Evolutionary conservation across 2,113 vertebrate genomes (phyloP).

Genomic region (Pitta sordida): DNA sequence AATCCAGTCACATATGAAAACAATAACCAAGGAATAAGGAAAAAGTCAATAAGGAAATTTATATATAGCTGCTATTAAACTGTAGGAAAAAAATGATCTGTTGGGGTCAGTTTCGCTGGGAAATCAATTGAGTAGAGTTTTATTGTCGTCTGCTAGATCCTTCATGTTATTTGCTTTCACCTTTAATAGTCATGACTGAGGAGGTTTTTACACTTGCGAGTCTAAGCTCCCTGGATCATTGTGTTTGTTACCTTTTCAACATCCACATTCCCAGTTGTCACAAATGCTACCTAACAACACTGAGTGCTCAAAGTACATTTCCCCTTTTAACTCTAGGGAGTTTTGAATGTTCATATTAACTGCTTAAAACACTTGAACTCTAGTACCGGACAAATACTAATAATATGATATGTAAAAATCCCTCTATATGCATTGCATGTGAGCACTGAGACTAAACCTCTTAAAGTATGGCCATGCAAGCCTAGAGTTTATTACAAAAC

Average conservation of each 20-base stretch:
- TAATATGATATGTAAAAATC: neutral
- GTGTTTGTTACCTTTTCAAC: constrained; percentile 54
- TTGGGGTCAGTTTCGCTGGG: constrained; percentile 29
- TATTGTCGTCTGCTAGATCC: constrained; percentile 19
- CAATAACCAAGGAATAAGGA: constrained; percentile 36
- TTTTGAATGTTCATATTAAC: neutral
- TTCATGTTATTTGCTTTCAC: constrained; percentile 45
- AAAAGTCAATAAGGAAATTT: constrained; percentile 56
- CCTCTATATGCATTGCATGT: neutral
- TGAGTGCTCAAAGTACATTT: neutral
- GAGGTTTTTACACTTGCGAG: constrained; percentile 39
- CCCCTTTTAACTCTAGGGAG: neutral
- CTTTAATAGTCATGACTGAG: constrained; percentile 33
- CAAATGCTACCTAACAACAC: constrained; percentile 15
- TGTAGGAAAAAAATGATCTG: constrained; percentile 41
- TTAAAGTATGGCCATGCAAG: neutral
- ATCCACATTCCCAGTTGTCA: constrained; percentile 19
- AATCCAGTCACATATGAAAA: constrained; percentile 52
- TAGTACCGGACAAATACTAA: neutral
- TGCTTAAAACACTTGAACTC: neutral
- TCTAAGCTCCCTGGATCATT: constrained; percentile 31
- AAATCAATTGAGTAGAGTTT: constrained; percentile 45
- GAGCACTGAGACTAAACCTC: neutral
- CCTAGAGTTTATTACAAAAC: neutral
- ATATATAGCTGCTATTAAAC: constrained; percentile 60